Percentiles rank a stretch among this genome's conserved stretches.
These are phyloP conservation scores for Odontothrips loti DNA, from an alignment of 2,888 invertebrate genomes.

Conservation along the genomic window DNA sequence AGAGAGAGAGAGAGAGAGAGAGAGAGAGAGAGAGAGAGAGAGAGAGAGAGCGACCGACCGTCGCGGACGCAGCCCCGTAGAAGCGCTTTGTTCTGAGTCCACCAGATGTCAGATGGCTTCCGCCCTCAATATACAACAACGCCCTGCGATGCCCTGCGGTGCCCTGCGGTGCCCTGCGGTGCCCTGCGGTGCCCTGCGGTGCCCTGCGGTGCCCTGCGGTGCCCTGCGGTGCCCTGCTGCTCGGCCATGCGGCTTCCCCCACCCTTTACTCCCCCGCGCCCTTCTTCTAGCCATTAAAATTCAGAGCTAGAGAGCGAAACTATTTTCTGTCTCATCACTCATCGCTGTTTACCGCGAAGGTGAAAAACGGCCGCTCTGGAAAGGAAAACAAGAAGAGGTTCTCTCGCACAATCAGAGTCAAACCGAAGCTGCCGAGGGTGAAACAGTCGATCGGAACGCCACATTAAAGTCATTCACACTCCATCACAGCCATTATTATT, in stretches of 20 bases:
- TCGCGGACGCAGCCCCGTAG: neutral
- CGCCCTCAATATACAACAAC: constrained; percentile 22
- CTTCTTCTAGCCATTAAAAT: too few relatives aligned
- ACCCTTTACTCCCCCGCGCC: neutral
- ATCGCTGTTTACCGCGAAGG: neutral
- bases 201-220: neutral
- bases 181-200: neutral
- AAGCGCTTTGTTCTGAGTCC: constrained; percentile 19
- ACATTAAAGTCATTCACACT: constrained; percentile 8
- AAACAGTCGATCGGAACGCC: neutral
- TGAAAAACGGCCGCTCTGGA: neutral
- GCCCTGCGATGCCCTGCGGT: neutral
- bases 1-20: neutral
- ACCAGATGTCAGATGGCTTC: constrained; percentile 24
- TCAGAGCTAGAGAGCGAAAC: too few relatives aligned
- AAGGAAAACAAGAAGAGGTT: too few relatives aligned
- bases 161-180: neutral
- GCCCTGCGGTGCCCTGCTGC: neutral
- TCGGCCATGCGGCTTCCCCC: neutral
- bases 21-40: neutral
- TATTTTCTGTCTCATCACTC: neutral
- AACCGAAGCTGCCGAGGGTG: too few relatives aligned
- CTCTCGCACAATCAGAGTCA: neutral
- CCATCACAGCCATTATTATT: constrained; percentile 4
- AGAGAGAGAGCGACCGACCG: neutral